These are phyloP conservation scores for Zenarchopterus dispar DNA, from an alignment of 2,797 vertebrate genomes.

Conservation along the genomic window DNA sequence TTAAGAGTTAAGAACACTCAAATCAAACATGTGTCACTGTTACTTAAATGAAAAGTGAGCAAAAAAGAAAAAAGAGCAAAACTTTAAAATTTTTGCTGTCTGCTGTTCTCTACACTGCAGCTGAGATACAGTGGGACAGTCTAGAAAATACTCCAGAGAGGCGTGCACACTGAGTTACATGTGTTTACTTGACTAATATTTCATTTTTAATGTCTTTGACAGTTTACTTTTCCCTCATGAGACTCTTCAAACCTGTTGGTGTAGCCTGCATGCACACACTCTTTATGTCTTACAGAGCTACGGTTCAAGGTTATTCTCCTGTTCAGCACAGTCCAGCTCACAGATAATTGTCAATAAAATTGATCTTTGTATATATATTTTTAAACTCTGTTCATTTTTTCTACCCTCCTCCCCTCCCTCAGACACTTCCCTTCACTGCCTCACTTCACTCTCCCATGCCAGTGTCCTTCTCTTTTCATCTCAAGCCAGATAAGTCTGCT, in stretches of 20 bases:
- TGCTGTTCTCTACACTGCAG: not conserved
- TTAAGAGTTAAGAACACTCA: too few relatives aligned
- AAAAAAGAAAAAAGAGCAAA: too few relatives aligned
- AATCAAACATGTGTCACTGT: too few relatives aligned
- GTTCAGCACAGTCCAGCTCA: conserved; percentile 59
- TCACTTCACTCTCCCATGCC: conserved; percentile 61
- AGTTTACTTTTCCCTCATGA: conserved; percentile 38
- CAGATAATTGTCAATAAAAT: conserved; percentile 80
- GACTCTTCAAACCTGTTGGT: conserved; percentile 40
- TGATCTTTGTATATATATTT: conserved; percentile 50
- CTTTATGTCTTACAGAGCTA: conserved; percentile 50
- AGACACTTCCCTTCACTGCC: conserved; percentile 56
- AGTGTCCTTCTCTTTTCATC: conserved; percentile 79
- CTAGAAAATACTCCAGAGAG: not conserved
- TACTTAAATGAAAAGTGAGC: too few relatives aligned
- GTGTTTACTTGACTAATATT: conserved; percentile 18
- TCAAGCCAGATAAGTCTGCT: conserved; percentile 74
- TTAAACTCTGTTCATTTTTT: conserved; percentile 54
- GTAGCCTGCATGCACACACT: conserved; percentile 17
- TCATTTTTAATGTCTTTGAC: conserved; percentile 19
- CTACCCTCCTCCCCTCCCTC: conserved; percentile 28
- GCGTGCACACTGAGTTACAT: not conserved
- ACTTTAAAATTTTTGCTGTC: not conserved
- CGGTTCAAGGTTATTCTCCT: conserved; percentile 73
- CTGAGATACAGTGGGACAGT: not conserved